These are phyloP conservation scores for Agrochola macilenta DNA, from an alignment of 2,888 invertebrate species.

Conservation along the genomic window DNA sequence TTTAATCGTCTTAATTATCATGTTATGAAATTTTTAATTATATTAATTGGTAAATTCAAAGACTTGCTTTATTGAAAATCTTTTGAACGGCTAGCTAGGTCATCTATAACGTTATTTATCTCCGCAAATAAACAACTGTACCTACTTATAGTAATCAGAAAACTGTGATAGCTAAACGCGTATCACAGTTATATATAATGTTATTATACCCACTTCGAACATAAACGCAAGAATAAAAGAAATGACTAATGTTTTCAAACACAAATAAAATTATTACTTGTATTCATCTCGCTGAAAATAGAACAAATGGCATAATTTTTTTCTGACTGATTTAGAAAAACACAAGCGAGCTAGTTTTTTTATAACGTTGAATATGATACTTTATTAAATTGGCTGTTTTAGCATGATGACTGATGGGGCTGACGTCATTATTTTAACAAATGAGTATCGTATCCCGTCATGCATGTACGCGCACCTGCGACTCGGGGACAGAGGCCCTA, in stretches of 20 bases:
- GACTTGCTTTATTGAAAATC: conserved; percentile 62
- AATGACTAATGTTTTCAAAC: background rate
- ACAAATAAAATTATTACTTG: no score
- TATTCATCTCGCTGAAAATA: no score
- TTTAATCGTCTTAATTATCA: conserved; percentile 84
- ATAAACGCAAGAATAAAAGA: conserved; percentile 23
- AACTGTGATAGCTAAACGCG: conserved; percentile 44
- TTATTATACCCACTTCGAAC: conserved; percentile 38
- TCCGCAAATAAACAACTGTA: conserved; percentile 45
- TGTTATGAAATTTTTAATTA: conserved; percentile 87
- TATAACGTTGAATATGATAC: background rate
- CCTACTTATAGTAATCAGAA: conserved; percentile 38
- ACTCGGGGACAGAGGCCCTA: background rate
- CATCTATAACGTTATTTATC: conserved; percentile 47
- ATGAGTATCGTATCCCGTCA: background rate
- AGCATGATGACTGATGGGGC: background rate
- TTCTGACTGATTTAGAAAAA: background rate
- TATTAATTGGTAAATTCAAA: conserved; percentile 81
- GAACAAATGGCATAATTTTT: no score
- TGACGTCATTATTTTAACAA: conserved; percentile 17
- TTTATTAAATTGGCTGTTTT: background rate
- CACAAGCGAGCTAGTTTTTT: background rate
- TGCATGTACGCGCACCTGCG: background rate
- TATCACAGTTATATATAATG: conserved; percentile 46
- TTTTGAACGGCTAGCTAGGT: conserved; percentile 29